A percentile compares a stretch with the other conserved stretches of the same genome.
phyloP scores from a whole-genome alignment of 2,113 vertebrate species.

The Aplodontia rufa region DNA sequence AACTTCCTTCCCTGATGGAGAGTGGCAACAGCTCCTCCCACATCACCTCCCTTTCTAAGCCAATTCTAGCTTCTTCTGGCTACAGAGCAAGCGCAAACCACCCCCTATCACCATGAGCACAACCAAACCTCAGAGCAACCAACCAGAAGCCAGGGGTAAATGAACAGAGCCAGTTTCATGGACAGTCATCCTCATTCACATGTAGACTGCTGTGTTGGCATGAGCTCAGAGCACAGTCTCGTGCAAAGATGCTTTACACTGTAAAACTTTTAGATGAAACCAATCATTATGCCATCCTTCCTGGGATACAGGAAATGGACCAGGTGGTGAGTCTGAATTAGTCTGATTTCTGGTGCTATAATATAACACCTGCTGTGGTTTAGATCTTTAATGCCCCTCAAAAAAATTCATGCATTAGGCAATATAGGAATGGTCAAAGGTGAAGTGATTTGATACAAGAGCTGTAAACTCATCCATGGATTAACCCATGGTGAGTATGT shows the following conservation, averaged over 20 bases:
- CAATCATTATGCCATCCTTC: slow-evolving; percentile 70
- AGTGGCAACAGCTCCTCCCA: slow-evolving; percentile 82
- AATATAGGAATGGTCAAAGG: too few species aligned
- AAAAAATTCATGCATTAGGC: too few species aligned
- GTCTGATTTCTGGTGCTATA: not conserved
- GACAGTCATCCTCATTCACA: not conserved
- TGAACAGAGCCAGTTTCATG: not conserved
- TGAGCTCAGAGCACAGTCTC: slow-evolving; percentile 86
- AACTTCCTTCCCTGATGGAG: slow-evolving; percentile 85
- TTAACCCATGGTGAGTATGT: not conserved
- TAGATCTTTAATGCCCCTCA: too few species aligned
- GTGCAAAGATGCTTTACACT: slow-evolving; percentile 92
- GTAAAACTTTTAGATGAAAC: slow-evolving; percentile 88
- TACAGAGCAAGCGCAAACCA: slow-evolving; percentile 50
- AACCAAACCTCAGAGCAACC: slow-evolving; percentile 28
- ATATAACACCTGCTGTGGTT: not conserved
- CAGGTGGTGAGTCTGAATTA: not conserved
- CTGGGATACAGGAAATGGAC: too few species aligned
- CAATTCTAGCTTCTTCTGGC: slow-evolving; percentile 42
- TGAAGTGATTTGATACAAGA: too few species aligned
- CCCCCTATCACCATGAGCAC: slow-evolving; percentile 26
- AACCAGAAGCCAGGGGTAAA: not conserved
- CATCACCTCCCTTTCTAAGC: slow-evolving; percentile 90
- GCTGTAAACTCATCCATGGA: too few species aligned
- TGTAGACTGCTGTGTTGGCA: slow-evolving; percentile 74